Base-by-base conservation (phyloP, 1,140 invertebrate genomes). In the Diuraphis noxia region DNA sequence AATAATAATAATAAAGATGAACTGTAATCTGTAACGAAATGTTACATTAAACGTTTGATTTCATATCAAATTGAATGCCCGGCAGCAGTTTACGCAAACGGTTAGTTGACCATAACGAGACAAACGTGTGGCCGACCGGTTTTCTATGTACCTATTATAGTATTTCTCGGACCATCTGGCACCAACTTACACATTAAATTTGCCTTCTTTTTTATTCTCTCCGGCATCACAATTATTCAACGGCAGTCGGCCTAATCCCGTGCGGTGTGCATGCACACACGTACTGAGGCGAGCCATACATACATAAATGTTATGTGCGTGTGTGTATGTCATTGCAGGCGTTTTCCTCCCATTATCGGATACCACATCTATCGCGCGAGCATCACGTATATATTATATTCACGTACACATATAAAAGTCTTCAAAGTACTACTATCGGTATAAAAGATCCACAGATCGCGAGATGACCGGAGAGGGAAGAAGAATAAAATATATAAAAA, bases 51-150 rank as follows among this genome's bases (percentile, higher is more conserved):
- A 63, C 38, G 86, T 56, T 40, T 63, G 52, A 36, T 56, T 88
- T 88, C 63, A n/a, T 88, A 88, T 88, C 86, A 38, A 88, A 88
- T 88, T 63, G 21, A 88, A 88, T 63, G 49, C 86, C 86, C 86
- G 86, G 86, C 86, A 88, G 86, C 86, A 63, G 49, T 88, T 88
- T 38, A 88, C 86, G 86, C 86, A n/a, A 88, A 88, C 86, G 86
- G 86, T 63, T 88, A 90, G 88, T 90, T 81, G 72, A 91, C 89
- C 89, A 91, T 91, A 91, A 82, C 89, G 89, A 91, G 89, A 81
- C 89, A 91, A 91, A 91, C 89, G 63, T 81, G 72, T 82, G 89
- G 63, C 72, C 43, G 72, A 91, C 89, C 89, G 89, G 89, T 91
- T 91, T 91, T 82, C 77, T 41, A 13, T n/a, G n/a, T 86, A 86